Base-by-base conservation (phyloP, 1,140 invertebrate species). In the Colletes gigas region DNA sequence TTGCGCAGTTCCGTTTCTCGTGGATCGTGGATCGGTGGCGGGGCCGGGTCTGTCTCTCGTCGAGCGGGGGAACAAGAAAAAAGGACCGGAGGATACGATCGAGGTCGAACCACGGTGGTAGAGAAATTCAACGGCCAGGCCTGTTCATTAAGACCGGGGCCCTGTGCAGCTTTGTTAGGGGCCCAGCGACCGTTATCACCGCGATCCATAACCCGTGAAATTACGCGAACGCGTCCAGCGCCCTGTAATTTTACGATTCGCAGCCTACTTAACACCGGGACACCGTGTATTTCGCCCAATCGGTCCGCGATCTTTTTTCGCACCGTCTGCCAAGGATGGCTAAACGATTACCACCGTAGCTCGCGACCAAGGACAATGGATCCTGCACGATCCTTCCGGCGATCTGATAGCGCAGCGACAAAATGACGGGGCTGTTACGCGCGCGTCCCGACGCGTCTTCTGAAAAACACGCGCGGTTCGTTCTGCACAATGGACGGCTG, bases 161-260 rank as follows among this genome's bases (percentile, higher is more conserved):
- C 17, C 15, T n/a, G 66, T 15, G 41, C 30, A 47, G 30, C 57
- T 67, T 41, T 47, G 77, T 52, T 59, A 59, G 9, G 55, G 19
- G 39, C 8, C 54, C 10, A 30, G 19, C 4, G 21, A 57, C 60
- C 55, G 44, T 75, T 84, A 83, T 84, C 83, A 69, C 60, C 15
- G 41, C 30, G 81, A 68, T 81, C 77, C 82, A 63, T 63, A 54
- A 79, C 0, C 83, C 82, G 83, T 83, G 83, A 85, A 85, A 85
- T 85, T 85, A 85, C 78, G 78, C 50, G 73, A 30, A 47, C n/a
- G 63, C 52, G 57, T 39, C 50, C 52, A 41, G 68, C 73, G 79
- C 65, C 78, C 63, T 84, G 83, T 85, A 85, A 85, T 85, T 85
- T 85, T 60, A 85, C 78, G 79, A 85, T 39, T 85, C 83, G 78